Evolutionary conservation across 2,888 invertebrate species (phyloP).

Genomic region (Aphodius sticticus): DNA sequence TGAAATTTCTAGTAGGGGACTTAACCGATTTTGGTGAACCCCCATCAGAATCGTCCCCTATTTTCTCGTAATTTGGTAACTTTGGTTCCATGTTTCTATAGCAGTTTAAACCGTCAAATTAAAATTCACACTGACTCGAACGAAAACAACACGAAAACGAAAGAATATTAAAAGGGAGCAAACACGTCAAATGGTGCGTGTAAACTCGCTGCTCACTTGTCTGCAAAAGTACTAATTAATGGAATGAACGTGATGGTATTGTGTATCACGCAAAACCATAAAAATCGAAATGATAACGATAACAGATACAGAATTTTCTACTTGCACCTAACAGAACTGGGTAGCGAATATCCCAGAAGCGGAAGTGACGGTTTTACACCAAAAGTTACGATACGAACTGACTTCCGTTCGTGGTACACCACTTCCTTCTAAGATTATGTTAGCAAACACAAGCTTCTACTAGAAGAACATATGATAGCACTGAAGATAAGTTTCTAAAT

Average conservation of each 20-base stretch:
- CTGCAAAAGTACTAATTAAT: not conserved
- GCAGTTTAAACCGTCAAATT: not conserved
- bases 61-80: slow-evolving; percentile 29
- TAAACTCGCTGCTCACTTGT: not conserved
- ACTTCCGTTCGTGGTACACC: not conserved
- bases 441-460: no score
- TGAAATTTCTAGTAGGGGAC: slow-evolving; percentile 27
- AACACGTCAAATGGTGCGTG: not conserved
- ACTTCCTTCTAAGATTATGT: not conserved
- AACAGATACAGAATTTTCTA: not conserved
- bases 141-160: not conserved
- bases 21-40: slow-evolving; percentile 21
- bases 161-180: not conserved
- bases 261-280: not conserved
- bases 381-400: not conserved
- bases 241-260: not conserved
- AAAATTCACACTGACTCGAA: not conserved
- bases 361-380: not conserved
- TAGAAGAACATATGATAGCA: no score
- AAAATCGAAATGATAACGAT: not conserved
- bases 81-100: slow-evolving; percentile 31
- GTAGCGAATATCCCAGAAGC: not conserved
- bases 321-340: not conserved
- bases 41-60: slow-evolving; percentile 6
- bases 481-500: no score